Evolutionary conservation across 1,140 invertebrate species (phyloP), one percentile per base, ranked within the genome.

Genomic region (Pogonognathellus flavescens): DNA sequence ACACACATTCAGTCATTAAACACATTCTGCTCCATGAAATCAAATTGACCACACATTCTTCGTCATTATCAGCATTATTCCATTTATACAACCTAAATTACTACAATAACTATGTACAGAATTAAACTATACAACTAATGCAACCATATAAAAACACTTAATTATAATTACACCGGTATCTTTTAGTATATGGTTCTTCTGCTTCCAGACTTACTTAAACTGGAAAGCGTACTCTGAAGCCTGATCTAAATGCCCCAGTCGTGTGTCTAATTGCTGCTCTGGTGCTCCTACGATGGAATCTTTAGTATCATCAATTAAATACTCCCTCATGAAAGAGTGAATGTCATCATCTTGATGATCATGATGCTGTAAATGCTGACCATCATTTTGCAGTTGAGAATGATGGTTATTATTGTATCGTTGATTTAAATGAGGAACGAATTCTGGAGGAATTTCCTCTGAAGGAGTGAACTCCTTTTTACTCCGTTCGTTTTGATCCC

Each of bases 391-490:
- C 6, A n/a, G 18, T 11, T 80, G 72, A 50, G 18, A n/a, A 53
- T 80, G 41, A 0, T 53, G 10, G 13, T 53, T 22, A 20, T 55
- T 50, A 31, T 14, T 76, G 6, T 41, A 31, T 41, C 25, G 22
- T 18, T 22, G 11, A 14, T 55, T 53, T 22, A 55, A 18, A 81
- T 84, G 59, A 20, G 66, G 49, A 70, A 76, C 18, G 53, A 49
- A 70, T 53, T 84, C 83, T 60, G 53, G 20, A 14, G 82, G 82
- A 31, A 62, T 50, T 84, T 84, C 60, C 50, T 84, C 55, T 41
- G 83, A 84, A 25, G 83, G 83, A 11, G 62, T 84, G 22, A 84
- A 84, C 25, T 62, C 20, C 41, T 84, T 76, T 22, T 50, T 70
- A 22, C 22, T 82, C 55, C 1, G 31, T 50, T 50, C 50, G 4